A percentile compares a stretch with the other conserved stretches of the same genome.
These are phyloP conservation scores for Thereva nobilitata DNA, from an alignment of 2,888 invertebrate species.

Conservation along the genomic window DNA sequence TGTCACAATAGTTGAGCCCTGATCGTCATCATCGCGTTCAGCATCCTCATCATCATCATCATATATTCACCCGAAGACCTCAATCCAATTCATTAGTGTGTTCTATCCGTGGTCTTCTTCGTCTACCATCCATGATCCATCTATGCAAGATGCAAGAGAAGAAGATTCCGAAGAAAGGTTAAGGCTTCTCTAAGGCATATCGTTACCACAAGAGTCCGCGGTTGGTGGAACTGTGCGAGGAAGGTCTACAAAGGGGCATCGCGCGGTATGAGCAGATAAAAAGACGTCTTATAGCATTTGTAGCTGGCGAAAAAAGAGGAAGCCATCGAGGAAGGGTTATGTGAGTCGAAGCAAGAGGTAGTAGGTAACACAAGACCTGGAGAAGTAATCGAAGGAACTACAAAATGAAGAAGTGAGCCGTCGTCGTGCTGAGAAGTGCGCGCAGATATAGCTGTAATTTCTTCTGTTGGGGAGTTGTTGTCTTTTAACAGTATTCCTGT, in stretches of 20 bases:
- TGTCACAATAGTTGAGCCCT: conserved; percentile 27
- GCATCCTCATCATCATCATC: conserved; percentile 4
- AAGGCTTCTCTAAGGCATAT: conserved; percentile 18
- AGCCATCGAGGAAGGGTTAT: conserved; percentile 34
- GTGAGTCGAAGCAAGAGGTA: conserved; percentile 1
- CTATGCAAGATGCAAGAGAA: background rate
- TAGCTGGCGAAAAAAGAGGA: conserved; percentile 20
- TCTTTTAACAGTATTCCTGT: conserved; percentile 28
- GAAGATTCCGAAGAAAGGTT: background rate
- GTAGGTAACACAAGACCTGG: conserved; percentile 24
- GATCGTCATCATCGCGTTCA: too few species aligned
- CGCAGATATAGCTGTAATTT: conserved; percentile 35
- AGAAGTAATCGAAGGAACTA: conserved; percentile 32
- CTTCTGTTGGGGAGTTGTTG: conserved; percentile 23
- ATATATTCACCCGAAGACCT: conserved; percentile 27
- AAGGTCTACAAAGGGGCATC: too few species aligned
- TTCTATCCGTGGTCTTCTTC: conserved; percentile 22
- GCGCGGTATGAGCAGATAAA: too few species aligned
- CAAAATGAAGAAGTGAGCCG: conserved; percentile 31
- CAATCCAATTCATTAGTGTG: conserved; percentile 32
- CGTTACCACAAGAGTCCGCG: conserved; percentile 28
- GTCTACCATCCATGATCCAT: background rate
- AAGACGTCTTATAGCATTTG: background rate
- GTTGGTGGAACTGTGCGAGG: background rate
- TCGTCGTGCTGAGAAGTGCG: conserved; percentile 33